phyloP scores from a whole-genome alignment of 1,140 invertebrate genomes.

The Lepidurus packardi region DNA sequence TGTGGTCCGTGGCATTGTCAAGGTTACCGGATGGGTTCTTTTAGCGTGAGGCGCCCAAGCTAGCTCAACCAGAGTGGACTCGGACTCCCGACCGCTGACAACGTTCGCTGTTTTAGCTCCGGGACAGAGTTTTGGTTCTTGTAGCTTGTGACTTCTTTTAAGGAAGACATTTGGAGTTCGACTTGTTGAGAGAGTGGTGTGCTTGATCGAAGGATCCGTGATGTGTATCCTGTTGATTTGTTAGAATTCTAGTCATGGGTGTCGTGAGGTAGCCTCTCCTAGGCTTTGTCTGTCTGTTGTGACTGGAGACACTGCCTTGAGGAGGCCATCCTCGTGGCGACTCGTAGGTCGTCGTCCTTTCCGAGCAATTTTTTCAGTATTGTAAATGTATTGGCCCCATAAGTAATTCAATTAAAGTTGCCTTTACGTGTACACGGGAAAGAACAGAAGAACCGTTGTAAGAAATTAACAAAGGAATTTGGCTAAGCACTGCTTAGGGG shows the following conservation, averaged over 20 bases:
- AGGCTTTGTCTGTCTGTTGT: conserved; percentile 35
- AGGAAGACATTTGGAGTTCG: background rate
- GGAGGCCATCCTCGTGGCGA: conserved; percentile 24
- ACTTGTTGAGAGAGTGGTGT: background rate
- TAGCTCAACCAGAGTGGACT: conserved; percentile 4
- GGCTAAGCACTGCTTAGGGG: background rate
- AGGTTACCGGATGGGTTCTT: conserved; percentile 8
- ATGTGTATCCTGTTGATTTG: background rate
- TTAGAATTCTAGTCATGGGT: background rate
- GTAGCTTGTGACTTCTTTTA: background rate
- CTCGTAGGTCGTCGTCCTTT: conserved; percentile 20
- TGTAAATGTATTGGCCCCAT: background rate
- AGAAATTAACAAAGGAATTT: background rate
- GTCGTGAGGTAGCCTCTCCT: conserved; percentile 35
- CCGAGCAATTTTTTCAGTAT: background rate
- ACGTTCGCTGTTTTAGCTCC: conserved; percentile 17
- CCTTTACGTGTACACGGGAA: background rate
- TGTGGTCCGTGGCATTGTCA: conserved; percentile 27
- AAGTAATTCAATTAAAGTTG: background rate
- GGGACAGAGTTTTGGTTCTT: background rate
- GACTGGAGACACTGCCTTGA: conserved; percentile 26
- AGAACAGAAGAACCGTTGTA: background rate
- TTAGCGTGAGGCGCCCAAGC: conserved; percentile 24
- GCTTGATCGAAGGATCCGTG: background rate
- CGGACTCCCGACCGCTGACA: conserved; percentile 6